Conservation (phyloP, 2,113 vertebrate genomes). For the Hystrix brachyura region DNA sequence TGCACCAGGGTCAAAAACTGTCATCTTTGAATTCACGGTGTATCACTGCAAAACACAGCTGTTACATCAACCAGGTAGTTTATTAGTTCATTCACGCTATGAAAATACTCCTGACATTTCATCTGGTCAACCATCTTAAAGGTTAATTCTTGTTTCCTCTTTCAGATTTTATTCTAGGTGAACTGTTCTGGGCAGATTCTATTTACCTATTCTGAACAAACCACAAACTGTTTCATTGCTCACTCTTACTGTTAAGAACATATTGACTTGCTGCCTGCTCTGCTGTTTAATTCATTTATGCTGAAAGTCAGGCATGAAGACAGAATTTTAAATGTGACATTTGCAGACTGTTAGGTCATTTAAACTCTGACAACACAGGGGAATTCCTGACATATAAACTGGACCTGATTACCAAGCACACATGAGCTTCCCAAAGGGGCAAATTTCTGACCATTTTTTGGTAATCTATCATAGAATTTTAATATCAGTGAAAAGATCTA, state of each 20-base stretch:
- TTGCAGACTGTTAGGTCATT: conserved; percentile 90
- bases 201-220: conserved; percentile 89
- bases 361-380: conserved; percentile 88
- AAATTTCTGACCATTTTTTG: conserved; percentile 81
- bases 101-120: conserved; percentile 89
- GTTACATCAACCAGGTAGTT: conserved; percentile 80
- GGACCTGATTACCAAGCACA: conserved; percentile 87
- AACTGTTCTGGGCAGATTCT: conserved; percentile 83
- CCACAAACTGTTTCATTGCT: conserved; percentile 87
- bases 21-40: conserved; percentile 70
- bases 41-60: conserved; percentile 57
- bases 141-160: conserved; percentile 88
- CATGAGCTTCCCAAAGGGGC: conserved; percentile 75
- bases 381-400: conserved; percentile 89
- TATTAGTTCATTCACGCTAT: conserved; percentile 83
- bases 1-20: conserved; percentile 29
- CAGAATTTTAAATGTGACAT: conserved; percentile 92
- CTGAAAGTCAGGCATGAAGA: conserved; percentile 88
- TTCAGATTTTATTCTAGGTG: conserved; percentile 85
- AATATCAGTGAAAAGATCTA: conserved; percentile 71
- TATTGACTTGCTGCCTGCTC: conserved; percentile 90
- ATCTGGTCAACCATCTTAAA: conserved; percentile 85
- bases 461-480: conserved; percentile 76
- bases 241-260: conserved; percentile 88
- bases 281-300: conserved; percentile 92